Conservation (phyloP, 2,797 vertebrate species). For the Vultur gryphus region DNA sequence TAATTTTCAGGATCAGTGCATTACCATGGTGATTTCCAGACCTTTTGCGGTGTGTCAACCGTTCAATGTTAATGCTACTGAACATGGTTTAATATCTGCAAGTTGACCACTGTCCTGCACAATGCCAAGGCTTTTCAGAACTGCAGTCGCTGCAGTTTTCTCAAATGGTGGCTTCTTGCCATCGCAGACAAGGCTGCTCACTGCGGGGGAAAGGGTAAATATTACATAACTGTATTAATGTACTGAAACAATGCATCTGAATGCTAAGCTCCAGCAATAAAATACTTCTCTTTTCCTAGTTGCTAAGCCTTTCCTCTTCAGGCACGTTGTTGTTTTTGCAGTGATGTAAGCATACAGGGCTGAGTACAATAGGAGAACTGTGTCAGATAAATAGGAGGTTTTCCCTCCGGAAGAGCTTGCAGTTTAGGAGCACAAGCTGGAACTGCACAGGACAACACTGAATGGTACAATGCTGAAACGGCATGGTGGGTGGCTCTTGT, state of each 20-base stretch:
- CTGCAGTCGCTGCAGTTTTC: background rate
- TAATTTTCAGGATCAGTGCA: background rate
- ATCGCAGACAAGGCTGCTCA: accelerated
- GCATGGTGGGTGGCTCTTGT: background rate
- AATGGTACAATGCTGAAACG: background rate
- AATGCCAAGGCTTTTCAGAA: background rate
- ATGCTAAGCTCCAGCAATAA: background rate
- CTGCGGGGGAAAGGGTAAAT: background rate
- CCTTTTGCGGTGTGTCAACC: background rate
- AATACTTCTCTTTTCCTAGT: background rate
- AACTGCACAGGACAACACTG: background rate
- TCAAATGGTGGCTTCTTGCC: background rate
- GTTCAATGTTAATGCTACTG: background rate
- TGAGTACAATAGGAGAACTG: background rate
- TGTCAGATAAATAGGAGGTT: background rate
- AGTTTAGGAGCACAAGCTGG: background rate
- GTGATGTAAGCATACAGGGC: background rate
- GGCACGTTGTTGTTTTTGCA: background rate
- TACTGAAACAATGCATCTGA: background rate
- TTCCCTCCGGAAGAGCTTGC: background rate
- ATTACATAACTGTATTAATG: background rate
- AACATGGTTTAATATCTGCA: background rate
- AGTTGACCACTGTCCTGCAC: background rate
- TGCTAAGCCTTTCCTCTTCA: background rate
- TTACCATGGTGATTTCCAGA: background rate